Evolutionary conservation across 2,888 invertebrate species (phyloP), one percentile per base, ranked within the genome.

Genomic region (Schrankia costaestrigalis): DNA sequence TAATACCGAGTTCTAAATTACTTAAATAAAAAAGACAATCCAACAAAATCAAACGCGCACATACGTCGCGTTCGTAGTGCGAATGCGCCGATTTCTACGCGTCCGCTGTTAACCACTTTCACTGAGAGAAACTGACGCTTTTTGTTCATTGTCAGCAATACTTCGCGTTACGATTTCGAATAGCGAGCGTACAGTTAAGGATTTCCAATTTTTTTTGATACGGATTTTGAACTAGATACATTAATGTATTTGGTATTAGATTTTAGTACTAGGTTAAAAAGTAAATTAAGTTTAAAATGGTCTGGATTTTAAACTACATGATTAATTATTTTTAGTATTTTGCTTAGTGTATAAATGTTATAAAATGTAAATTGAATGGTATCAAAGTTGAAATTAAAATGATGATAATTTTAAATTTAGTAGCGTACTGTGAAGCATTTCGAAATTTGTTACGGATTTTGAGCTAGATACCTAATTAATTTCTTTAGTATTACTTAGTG

Each of bases 121-220:
- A 83, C 86, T 79, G 68, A 70, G 85, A 74, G 86, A 85, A 86
- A 86, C 82, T 70, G 74, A 56, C 57, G 74, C 75, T 83, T 84
- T 83, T 85, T 82, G 76, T 77, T 64, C 77, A 77, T 76, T 78
- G 77, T 76, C 69, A 67, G 61, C 56, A 57, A 50, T 51, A 54
- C 55, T 56, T 52, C 57, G 56, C 52, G 65, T 58, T 65, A 66
- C 61, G 69, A 70, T 74, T 69, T 71, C 64, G 61, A 71, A 71
- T 71, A 62, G 63, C 57, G 66, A 61, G 66, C 63, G 51, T 45
- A n/a, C n/a, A n/a, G n/a, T 29, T 25, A 52, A 53, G 58, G 54
- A 58, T 56, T 60, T 60, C 53, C 42, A 58, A 56, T 60, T 53
- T 34, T 34, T 34, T 44, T 21, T 11, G 7, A 19, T 6, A 19